These are phyloP conservation scores for Lampris incognitus DNA, from an alignment of 2,113 vertebrate species.

Conservation along the genomic window DNA sequence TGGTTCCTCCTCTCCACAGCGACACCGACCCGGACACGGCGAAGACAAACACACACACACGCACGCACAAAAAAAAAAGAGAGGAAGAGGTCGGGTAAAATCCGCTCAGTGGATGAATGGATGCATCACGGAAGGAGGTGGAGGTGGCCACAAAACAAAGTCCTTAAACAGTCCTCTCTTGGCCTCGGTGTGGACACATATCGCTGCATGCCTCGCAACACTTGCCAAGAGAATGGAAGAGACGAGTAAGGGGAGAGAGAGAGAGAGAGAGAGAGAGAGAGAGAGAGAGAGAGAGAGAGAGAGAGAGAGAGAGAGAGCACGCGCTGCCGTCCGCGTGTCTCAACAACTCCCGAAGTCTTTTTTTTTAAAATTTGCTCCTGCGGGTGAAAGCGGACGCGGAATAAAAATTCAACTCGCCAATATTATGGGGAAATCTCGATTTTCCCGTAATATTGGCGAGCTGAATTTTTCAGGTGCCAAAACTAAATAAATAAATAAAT, in stretches of 20 bases:
- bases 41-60: neutral
- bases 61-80: neutral
- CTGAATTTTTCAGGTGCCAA: no score
- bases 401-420: no score
- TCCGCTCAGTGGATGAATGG: slow-evolving; percentile 20
- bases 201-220: slow-evolving; percentile 24
- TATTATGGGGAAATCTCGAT: no score
- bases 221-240: slow-evolving; percentile 22
- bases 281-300: slow-evolving; percentile 38
- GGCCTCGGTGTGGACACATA: slow-evolving; percentile 29
- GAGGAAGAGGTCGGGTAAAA: slow-evolving; percentile 32
- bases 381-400: no score
- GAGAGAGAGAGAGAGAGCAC: slow-evolving; percentile 47
- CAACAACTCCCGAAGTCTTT: no score
- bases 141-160: slow-evolving; percentile 24
- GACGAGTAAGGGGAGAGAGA: slow-evolving; percentile 7
- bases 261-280: slow-evolving; percentile 1
- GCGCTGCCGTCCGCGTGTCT: slow-evolving; percentile 24
- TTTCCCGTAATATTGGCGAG: no score
- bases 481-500: no score
- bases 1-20: slow-evolving; percentile 40
- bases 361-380: no score
- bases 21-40: slow-evolving; percentile 12
- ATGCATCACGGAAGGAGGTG: neutral
- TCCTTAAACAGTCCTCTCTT: slow-evolving; percentile 39